Conservation (phyloP, 2,888 invertebrate genomes). For the Drosophila differens region DNA sequence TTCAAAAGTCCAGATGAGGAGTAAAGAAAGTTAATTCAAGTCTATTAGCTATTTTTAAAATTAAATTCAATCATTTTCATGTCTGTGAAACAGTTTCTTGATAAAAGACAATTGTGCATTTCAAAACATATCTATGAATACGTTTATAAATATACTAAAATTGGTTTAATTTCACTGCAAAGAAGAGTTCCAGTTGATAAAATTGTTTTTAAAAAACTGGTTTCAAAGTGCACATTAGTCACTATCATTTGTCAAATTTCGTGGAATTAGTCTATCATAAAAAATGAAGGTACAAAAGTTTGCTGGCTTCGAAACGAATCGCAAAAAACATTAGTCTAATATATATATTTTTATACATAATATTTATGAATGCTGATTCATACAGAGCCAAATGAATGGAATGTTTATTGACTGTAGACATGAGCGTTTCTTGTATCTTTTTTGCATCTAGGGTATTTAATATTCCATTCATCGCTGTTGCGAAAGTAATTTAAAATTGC, state of each 20-base stretch:
- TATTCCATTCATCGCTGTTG: slow-evolving; percentile 10
- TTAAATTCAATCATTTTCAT: neutral
- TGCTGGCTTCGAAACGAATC: neutral
- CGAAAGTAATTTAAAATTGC: slow-evolving; percentile 28
- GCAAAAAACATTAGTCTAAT: neutral
- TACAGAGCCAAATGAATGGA: neutral
- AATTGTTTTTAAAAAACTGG: neutral
- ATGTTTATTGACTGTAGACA: neutral
- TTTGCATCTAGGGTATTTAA: slow-evolving; percentile 24
- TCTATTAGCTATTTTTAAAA: neutral
- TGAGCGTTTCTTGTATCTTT: neutral
- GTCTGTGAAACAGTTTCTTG: neutral
- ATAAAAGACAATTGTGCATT: neutral
- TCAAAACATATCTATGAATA: neutral
- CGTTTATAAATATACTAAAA: neutral
- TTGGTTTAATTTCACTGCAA: neutral
- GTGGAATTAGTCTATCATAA: neutral
- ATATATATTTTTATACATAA: neutral
- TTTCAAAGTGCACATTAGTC: neutral
- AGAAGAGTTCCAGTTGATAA: neutral
- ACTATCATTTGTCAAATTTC: neutral
- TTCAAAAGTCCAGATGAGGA: neutral
- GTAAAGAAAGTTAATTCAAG: neutral
- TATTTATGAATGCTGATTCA: neutral
- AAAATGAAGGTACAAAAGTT: neutral